A percentile compares a stretch with the other conserved stretches of the same genome.
Conservation (phyloP, 2,113 vertebrate genomes). For the Antechinus flavipes region DNA sequence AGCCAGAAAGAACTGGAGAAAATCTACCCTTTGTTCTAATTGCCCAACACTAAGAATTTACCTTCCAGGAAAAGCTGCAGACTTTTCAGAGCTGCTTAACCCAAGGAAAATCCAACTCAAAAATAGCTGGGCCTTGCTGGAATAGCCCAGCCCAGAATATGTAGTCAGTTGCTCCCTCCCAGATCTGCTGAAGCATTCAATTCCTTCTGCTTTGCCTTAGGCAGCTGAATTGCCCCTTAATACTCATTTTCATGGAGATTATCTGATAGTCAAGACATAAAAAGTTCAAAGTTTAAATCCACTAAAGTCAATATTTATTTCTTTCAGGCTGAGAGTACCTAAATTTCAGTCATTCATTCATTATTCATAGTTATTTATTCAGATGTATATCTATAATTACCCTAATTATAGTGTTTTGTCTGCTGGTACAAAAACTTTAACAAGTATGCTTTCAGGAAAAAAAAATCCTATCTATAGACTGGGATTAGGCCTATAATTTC, state of each 20-base stretch:
- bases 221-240: constrained; percentile 49
- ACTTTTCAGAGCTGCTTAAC: constrained; percentile 39
- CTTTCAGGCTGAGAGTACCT: constrained; percentile 21
- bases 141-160: background rate
- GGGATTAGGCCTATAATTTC: background rate
- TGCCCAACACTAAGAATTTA: constrained; percentile 73
- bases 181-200: constrained; percentile 42
- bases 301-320: constrained; percentile 20
- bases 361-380: constrained; percentile 4
- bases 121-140: constrained; percentile 14
- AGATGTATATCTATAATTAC: constrained; percentile 40
- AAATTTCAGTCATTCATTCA: background rate
- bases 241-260: constrained; percentile 65
- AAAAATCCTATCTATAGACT: background rate
- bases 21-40: constrained; percentile 57
- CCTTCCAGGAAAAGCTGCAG: constrained; percentile 23
- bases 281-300: constrained; percentile 57
- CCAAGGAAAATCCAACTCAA: constrained; percentile 41
- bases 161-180: constrained; percentile 35
- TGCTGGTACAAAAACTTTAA: background rate
- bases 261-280: constrained; percentile 64
- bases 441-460: background rate
- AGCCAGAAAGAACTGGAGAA: constrained; percentile 45
- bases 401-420: background rate
- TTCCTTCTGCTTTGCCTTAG: constrained; percentile 7